Percentiles rank a stretch among this genome's conserved stretches.
Conservation (phyloP, 2,797 vertebrate species). For the Hemitrygon akajei region DNA sequence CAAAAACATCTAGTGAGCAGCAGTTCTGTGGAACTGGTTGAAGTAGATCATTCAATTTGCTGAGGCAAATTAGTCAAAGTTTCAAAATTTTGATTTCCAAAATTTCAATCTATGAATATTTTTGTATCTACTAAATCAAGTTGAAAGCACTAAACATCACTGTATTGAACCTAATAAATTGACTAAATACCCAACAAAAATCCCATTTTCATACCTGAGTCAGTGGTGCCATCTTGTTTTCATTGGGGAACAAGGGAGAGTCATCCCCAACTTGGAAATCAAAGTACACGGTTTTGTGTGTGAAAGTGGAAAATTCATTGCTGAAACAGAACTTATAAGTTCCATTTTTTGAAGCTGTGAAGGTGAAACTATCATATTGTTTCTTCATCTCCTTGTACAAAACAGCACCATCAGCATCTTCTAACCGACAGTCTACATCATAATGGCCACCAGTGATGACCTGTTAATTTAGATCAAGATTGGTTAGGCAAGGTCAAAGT, state of each 20-base stretch:
- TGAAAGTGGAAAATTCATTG: constrained; percentile 97
- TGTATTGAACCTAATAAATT: not conserved
- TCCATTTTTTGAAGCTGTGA: constrained; percentile 83
- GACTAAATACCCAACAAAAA: not conserved
- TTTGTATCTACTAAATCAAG: not conserved
- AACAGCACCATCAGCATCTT: constrained; percentile 80
- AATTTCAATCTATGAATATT: not conserved
- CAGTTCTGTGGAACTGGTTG: too few relatives aligned
- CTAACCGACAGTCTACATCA: constrained; percentile 91
- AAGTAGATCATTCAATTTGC: not conserved
- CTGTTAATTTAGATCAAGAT: constrained; percentile 50
- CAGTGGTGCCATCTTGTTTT: constrained; percentile 90
- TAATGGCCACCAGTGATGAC: constrained; percentile 98
- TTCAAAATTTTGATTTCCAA: not conserved
- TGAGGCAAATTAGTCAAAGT: not conserved
- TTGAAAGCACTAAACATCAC: not conserved
- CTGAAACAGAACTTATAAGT: constrained; percentile 98
- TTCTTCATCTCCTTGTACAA: constrained; percentile 99
- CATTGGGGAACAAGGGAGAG: constrained; percentile 91
- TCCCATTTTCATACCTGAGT: constrained; percentile 72
- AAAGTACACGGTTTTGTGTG: constrained; percentile 97
- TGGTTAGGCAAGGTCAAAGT: not conserved
- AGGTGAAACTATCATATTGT: constrained; percentile 96
- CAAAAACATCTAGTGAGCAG: too few relatives aligned
- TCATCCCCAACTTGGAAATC: constrained; percentile 98